phyloP scores from a whole-genome alignment of 37 sponge, comb jelly and placozoan species.

The Cladorhizidae sp. region DNA sequence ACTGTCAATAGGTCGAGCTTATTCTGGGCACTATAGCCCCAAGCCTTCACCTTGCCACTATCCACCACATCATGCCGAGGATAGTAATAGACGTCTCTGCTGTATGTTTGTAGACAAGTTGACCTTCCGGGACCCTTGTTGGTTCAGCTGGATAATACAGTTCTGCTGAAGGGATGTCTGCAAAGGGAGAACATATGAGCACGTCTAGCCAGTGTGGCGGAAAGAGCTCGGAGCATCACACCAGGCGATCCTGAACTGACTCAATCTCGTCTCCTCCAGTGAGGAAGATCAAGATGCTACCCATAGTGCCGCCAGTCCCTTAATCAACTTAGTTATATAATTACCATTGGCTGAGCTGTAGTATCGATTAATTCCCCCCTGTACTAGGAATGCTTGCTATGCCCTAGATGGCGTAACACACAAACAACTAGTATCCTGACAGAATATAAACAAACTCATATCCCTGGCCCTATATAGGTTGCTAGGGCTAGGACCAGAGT shows the following conservation, averaged over 20 bases:
- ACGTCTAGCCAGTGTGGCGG: conserved; percentile 64
- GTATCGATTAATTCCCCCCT: too few relatives aligned
- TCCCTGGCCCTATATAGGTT: too few relatives aligned
- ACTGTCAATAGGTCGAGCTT: conserved; percentile 88
- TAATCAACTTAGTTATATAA: background rate
- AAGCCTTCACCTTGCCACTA: conserved; percentile 89
- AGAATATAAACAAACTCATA: too few relatives aligned
- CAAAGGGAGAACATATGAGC: conserved; percentile 75
- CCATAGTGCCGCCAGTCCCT: background rate
- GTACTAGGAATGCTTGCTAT: too few relatives aligned
- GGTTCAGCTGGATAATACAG: conserved; percentile 46
- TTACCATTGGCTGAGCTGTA: too few relatives aligned
- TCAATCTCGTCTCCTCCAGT: conserved; percentile 97
- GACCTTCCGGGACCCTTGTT: conserved; percentile 78
- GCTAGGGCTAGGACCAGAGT: too few relatives aligned
- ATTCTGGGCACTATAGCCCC: conserved; percentile 80
- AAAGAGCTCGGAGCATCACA: conserved; percentile 40
- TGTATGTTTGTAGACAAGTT: conserved; percentile 92
- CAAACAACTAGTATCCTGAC: too few relatives aligned
- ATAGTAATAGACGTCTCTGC: conserved; percentile 97
- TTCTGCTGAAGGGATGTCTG: conserved; percentile 89
- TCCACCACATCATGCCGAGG: conserved; percentile 90
- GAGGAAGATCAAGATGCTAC: conserved; percentile 89
- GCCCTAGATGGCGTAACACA: too few relatives aligned
- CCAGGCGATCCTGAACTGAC: conserved; percentile 23